Conservation (phyloP, 1,140 invertebrate species). For the Meloidogyne exigua region DNA sequence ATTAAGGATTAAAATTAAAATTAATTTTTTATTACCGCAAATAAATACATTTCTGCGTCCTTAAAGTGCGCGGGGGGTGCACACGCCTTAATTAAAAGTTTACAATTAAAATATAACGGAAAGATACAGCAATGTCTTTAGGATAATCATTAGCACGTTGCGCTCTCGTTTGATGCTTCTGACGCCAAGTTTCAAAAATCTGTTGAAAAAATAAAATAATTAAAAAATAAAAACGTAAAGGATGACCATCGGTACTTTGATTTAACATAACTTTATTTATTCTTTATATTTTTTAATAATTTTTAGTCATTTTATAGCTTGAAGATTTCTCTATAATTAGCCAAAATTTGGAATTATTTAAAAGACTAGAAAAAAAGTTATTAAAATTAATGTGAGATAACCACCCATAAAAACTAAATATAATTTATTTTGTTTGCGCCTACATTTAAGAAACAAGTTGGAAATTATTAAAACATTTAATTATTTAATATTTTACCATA, state of each 20-base stretch:
- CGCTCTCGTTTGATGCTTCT: slow-evolving; percentile 25
- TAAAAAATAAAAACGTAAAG: not conserved
- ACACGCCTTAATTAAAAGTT: slow-evolving; percentile 42
- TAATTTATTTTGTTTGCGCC: no score
- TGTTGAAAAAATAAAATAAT: slow-evolving; percentile 3
- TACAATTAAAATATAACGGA: not conserved
- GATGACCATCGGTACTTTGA: not conserved
- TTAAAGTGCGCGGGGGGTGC: slow-evolving; percentile 56
- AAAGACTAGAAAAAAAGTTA: no score
- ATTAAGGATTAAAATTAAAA: slow-evolving; percentile 3
- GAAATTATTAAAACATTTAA: no score
- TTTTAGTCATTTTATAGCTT: no score
- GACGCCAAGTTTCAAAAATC: slow-evolving; percentile 28
- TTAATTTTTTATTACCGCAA: slow-evolving; percentile 48
- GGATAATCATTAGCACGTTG: slow-evolving; percentile 47
- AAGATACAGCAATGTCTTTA: not conserved
- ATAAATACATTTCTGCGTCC: slow-evolving; percentile 57
- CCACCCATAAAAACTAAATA: no score
- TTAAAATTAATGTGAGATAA: no score
- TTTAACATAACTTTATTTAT: slow-evolving; percentile 13
- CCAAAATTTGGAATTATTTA: no score
- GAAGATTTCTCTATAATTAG: no score
- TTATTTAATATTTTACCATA: slow-evolving; percentile 37
- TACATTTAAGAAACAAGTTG: no score
- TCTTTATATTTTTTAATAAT: no score